phyloP scores from a whole-genome alignment of 1,140 invertebrate species.

The Caenorhabditis tropicalis region DNA sequence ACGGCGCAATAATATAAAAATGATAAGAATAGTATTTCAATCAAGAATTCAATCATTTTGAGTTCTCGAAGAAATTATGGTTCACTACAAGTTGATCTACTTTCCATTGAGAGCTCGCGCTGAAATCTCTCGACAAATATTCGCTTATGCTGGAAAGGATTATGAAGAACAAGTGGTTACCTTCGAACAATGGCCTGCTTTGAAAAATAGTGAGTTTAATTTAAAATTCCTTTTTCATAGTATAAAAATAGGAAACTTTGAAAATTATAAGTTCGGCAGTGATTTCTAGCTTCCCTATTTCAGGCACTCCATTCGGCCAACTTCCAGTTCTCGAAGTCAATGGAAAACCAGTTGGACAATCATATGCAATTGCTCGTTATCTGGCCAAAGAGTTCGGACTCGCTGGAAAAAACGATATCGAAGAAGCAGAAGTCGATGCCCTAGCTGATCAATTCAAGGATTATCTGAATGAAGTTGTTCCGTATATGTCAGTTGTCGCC shows the following conservation, averaged over 20 bases:
- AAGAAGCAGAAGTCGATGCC: constrained; percentile 40
- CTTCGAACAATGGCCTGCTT: constrained; percentile 22
- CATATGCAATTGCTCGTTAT: constrained; percentile 58
- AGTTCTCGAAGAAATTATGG: not conserved
- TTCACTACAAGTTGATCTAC: constrained; percentile 22
- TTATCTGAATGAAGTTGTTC: constrained; percentile 3
- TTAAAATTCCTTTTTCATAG: no score
- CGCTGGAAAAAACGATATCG: constrained; percentile 40
- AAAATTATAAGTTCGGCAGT: no score
- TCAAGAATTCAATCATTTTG: not conserved
- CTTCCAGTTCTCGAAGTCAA: constrained; percentile 60
- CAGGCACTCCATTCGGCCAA: constrained; percentile 57
- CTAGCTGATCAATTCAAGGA: constrained; percentile 54
- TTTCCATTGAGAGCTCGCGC: constrained; percentile 29
- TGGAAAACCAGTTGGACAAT: constrained; percentile 57
- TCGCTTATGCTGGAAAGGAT: constrained; percentile 26
- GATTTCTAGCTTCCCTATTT: not conserved
- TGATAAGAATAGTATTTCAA: not conserved
- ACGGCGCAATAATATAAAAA: not conserved
- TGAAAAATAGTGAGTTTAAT: not conserved
- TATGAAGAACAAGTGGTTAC: not conserved
- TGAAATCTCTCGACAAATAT: constrained; percentile 29
- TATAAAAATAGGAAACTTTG: no score
- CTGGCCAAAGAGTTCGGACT: constrained; percentile 57
- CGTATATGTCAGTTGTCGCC: not conserved